Percentiles rank a stretch among this genome's conserved stretches.
phyloP scores from a whole-genome alignment of 2,113 vertebrate genomes.

The Megaptera novaeangliae region DNA sequence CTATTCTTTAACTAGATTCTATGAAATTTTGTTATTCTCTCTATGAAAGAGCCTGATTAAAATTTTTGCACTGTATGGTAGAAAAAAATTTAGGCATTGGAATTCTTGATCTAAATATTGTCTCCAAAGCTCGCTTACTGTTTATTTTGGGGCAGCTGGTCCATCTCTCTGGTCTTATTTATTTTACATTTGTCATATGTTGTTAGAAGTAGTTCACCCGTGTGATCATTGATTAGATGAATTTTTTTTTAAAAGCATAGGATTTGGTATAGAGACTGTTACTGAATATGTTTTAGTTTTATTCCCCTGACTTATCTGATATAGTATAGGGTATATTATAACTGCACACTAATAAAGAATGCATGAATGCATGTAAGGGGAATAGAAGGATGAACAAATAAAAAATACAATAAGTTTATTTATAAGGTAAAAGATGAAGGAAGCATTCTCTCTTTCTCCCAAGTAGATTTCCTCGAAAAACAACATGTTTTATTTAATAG shows the following conservation, averaged over 20 bases:
- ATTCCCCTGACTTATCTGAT: not conserved
- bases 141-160: not conserved
- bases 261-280: not conserved
- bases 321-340: not conserved
- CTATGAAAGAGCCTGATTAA: not conserved
- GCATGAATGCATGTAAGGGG: not conserved
- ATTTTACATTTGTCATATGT: not conserved
- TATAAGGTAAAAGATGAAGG: not conserved
- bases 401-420: not conserved
- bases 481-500: not conserved
- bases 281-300: not conserved
- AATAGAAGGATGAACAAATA: not conserved
- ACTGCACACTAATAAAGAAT: not conserved
- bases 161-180: not conserved
- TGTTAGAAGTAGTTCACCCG: not conserved
- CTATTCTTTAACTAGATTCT: not conserved
- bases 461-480: not conserved
- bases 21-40: not conserved
- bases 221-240: not conserved
- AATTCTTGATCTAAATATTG: not conserved
- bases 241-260: not conserved
- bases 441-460: not conserved
- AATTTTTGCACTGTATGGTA: not conserved
- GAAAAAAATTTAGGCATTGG: not conserved
- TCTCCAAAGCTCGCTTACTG: not conserved